Conservation (phyloP, 2,888 invertebrate genomes). For the Lycia hirtaria region DNA sequence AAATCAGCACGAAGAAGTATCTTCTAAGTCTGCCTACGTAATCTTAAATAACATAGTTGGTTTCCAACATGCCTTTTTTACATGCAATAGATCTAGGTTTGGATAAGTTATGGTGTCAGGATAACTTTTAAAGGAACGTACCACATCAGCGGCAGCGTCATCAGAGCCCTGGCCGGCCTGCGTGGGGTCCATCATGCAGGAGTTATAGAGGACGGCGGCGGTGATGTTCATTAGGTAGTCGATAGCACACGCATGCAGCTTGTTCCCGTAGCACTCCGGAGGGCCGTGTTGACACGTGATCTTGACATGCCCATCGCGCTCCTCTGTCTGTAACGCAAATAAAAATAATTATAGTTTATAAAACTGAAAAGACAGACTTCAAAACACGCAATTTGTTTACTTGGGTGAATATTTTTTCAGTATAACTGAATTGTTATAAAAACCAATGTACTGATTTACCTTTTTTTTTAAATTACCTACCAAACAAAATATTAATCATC, state of each 20-base stretch:
- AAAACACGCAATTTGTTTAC: neutral
- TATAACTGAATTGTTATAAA: too few relatives aligned
- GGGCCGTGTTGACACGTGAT: conserved; percentile 92
- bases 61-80: too few relatives aligned
- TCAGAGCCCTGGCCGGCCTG: conserved; percentile 48
- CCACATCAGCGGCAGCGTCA: conserved; percentile 56
- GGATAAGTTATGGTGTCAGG: too few relatives aligned
- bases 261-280: conserved; percentile 91
- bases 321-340: conserved; percentile 50
- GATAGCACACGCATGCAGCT: conserved; percentile 91
- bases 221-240: conserved; percentile 85
- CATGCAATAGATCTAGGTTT: too few relatives aligned
- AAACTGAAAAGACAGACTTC: neutral
- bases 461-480: too few relatives aligned
- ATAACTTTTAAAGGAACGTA: too few relatives aligned
- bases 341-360: neutral
- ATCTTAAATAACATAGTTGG: too few relatives aligned
- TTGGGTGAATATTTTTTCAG: too few relatives aligned
- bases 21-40: too few relatives aligned
- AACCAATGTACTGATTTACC: too few relatives aligned
- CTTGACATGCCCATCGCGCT: conserved; percentile 38
- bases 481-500: too few relatives aligned
- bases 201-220: conserved; percentile 85
- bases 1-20: too few relatives aligned
- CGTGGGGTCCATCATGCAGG: conserved; percentile 61